Evolutionary conservation across 2,797 vertebrate genomes (phyloP), one percentile per base, ranked within the genome.

Genomic region (Sebastes trivittatus): DNA sequence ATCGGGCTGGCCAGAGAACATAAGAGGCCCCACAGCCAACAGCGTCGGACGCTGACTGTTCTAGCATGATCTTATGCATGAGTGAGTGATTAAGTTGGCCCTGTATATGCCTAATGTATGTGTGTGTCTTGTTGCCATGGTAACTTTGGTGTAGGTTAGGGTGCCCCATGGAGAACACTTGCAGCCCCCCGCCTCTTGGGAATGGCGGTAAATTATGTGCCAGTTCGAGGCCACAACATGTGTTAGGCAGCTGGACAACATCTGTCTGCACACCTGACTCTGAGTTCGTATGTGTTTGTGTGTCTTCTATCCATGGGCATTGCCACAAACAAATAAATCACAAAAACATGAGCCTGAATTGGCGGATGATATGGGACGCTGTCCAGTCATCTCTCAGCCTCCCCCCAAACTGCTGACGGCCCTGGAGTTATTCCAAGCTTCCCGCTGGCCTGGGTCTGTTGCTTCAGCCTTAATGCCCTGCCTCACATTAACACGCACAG

Each of bases 381-480:
- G 63, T 90, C 86, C 83, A 85, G 86, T 77, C 85, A 76, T 23
- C 65, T 46, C 16, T 74, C 64, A 52, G 60, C 75, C 72, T 72
- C 36, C 67, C 73, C 70, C 54, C 78, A 22, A 22, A 70, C 75
- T 76, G 76, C 83, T 75, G 67, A 81, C 16, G 8, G 78, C 63
- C 29, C 84, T 93, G 88, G 90, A 92, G 72, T 73, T 16, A 20
- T 29, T 91, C 90, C 90, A 93, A 83, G 83, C 88, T 75, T 87
- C 90, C 91, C 9, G 74, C 91, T 83, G 86, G 84, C 86, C 64
- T 61, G 72, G 83, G 66, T 91, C 89, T 91, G 88, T 88, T 86
- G 84, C 83, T 77, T 77, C 83, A 81, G 81, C 85, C 56, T 80
- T 85, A 89, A 88, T 82, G 87, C 83, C 77, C 75, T 75, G 77